Percentiles rank a stretch among this genome's conserved stretches.
Conservation (phyloP, 2,797 vertebrate genomes). For the Tamandua tetradactyla region DNA sequence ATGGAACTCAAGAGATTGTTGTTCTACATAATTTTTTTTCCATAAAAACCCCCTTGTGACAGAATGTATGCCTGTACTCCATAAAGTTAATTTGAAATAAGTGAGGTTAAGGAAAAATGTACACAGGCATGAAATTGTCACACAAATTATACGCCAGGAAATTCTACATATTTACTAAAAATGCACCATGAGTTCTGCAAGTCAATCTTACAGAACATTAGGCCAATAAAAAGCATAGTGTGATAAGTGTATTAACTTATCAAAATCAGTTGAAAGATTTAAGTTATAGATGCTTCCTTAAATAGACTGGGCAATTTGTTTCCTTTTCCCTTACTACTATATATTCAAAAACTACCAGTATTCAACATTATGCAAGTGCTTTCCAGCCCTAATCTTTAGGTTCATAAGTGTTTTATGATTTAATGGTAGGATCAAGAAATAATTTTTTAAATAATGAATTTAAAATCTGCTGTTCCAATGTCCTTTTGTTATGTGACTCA, state of each 20-base stretch:
- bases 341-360: not conserved
- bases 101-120: not conserved
- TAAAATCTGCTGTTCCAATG: not conserved
- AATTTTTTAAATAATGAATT: slow-evolving; percentile 59
- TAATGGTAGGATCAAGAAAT: slow-evolving; percentile 52
- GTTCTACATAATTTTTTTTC: not conserved
- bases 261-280: slow-evolving; percentile 44
- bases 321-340: not conserved
- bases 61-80: not conserved
- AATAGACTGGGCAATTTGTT: slow-evolving; percentile 12
- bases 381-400: not conserved
- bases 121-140: not conserved
- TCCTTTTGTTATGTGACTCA: slow-evolving; percentile 39
- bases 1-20: not conserved
- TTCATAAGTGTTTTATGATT: not conserved
- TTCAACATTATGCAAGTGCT: not conserved
- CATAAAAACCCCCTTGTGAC: not conserved
- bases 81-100: slow-evolving; percentile 39
- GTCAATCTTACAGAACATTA: not conserved
- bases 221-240: not conserved
- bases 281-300: not conserved
- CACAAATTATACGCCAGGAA: not conserved
- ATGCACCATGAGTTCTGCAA: not conserved
- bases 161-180: not conserved
- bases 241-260: not conserved